Percentiles rank a stretch among this genome's conserved stretches.
phyloP scores from a whole-genome alignment of 2,888 invertebrate genomes.

The Drosophila cracens region DNA sequence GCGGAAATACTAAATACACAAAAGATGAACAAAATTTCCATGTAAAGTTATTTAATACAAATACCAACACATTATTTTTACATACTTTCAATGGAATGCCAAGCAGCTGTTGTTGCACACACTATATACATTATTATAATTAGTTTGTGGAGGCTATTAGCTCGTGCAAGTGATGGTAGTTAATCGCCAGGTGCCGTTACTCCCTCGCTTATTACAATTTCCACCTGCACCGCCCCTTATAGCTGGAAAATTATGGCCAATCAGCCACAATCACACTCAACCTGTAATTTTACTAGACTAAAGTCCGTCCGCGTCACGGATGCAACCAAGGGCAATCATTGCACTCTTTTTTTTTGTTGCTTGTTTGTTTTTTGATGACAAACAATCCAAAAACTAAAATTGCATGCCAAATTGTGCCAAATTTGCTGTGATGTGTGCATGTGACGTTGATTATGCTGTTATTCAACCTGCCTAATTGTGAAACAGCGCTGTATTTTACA shows the following conservation, averaged over 20 bases:
- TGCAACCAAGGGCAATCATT: conserved; percentile 5
- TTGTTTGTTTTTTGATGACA: neutral
- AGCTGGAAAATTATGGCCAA: conserved; percentile 39
- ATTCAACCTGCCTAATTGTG: conserved; percentile 53
- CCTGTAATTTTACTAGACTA: conserved; percentile 7
- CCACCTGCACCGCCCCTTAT: conserved; percentile 3
- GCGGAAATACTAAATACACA: neutral
- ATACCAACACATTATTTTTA: neutral
- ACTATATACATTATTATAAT: conserved; percentile 10
- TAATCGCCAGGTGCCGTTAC: conserved; percentile 27
- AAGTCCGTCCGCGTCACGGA: conserved; percentile 7
- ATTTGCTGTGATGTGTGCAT: conserved; percentile 44
- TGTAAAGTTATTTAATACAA: neutral
- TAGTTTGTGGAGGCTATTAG: conserved; percentile 4
- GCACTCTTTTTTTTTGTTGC: neutral
- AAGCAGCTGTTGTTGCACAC: conserved; percentile 29
- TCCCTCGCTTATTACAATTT: conserved; percentile 38
- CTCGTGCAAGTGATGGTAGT: conserved; percentile 7
- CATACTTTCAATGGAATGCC: conserved; percentile 18
- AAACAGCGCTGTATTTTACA: conserved; percentile 27
- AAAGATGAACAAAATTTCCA: neutral
- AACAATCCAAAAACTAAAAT: conserved; percentile 20
- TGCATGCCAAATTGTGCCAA: conserved; percentile 28
- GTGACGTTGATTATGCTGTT: conserved; percentile 39
- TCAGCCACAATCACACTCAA: neutral